Percentiles rank a stretch among this genome's conserved stretches.
These are phyloP conservation scores for Dryoscopus gambensis DNA, from an alignment of 2,113 vertebrate genomes.

Conservation along the genomic window DNA sequence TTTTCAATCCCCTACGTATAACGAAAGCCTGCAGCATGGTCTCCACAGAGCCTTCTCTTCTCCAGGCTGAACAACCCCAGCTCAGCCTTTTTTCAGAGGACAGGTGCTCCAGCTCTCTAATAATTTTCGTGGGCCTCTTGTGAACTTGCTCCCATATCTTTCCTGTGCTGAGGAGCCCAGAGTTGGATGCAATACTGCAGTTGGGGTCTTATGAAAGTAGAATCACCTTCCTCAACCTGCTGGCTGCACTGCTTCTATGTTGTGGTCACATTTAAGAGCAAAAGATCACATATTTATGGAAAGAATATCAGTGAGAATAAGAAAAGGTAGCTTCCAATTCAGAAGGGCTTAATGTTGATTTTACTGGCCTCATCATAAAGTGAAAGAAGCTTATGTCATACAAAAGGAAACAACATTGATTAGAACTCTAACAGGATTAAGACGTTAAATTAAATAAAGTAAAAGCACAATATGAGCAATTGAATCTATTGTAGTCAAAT, in stretches of 20 bases:
- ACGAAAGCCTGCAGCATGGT: fast-evolving
- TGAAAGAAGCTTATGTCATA: not conserved
- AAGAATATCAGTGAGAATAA: not conserved
- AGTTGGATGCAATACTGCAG: not conserved
- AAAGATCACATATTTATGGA: not conserved
- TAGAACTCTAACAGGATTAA: not conserved
- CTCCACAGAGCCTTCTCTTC: not conserved
- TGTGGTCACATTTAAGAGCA: not conserved
- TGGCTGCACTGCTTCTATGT: not conserved
- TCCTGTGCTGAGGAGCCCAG: not conserved
- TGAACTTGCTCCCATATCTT: fast-evolving
- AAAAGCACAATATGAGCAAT: not conserved
- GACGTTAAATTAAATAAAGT: not conserved
- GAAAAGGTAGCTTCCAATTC: not conserved
- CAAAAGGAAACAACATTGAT: not conserved
- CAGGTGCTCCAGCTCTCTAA: not conserved
- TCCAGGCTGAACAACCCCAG: not conserved
- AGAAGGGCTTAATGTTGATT: not conserved
- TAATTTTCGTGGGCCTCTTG: not conserved
- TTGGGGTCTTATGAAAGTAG: fast-evolving
- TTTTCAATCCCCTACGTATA: not conserved
- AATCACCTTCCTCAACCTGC: fast-evolving
- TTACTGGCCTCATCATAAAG: not conserved
- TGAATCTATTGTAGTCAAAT: not conserved
- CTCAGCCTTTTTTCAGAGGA: not conserved